Base-by-base conservation (phyloP, 2,888 invertebrate species). In the Thymelicus sylvestris region DNA sequence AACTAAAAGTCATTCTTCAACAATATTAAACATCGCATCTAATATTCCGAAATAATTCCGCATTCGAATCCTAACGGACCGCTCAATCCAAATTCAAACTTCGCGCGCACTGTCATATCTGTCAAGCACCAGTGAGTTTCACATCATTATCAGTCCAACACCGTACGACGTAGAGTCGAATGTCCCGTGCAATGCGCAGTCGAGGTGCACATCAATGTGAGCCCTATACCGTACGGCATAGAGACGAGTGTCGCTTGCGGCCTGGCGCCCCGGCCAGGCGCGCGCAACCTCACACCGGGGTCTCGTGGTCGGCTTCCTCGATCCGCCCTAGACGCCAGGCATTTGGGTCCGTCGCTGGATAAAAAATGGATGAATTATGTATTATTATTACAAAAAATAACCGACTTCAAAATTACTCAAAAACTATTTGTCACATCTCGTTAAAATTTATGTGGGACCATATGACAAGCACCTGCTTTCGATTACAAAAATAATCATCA, bases 231-330 rank as follows among this genome's bases (percentile, higher is more conserved):
- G 38, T 63, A 6, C 57, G 69, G 47, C 55, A 69, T 48, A 48
- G 59, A n/a, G 69, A 10, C 63, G 57, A 57, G 48, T 64, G 39
- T 62, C 57, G 38, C 64, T 38, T 19, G 68, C 79, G 78, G 74
- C 83, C 79, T 74, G 86, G 85, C 38, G 82, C 82, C 77, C 87
- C 86, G 78, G 87, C 86, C 67, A 85, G 84, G 85, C 87, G 90
- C 86, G 91, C 89, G 83, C 86, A 88, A 72, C 88, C 92, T 96
- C 95, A 97, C 87, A 97, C 97, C 77, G 96, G 96, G 86, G 97
- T 97, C 90, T 97, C 97, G 85, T 96, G 96, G 83, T 97, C 97
- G 77, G 96, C 95, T 92, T 97, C 97, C 89, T 97, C 97, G 91
- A 97, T 97, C 83, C 97, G 95, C 77, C 97, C 97, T 80, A 97